phyloP scores from a whole-genome alignment of 1,140 invertebrate species.

The Philotrypesis tridentata region DNA sequence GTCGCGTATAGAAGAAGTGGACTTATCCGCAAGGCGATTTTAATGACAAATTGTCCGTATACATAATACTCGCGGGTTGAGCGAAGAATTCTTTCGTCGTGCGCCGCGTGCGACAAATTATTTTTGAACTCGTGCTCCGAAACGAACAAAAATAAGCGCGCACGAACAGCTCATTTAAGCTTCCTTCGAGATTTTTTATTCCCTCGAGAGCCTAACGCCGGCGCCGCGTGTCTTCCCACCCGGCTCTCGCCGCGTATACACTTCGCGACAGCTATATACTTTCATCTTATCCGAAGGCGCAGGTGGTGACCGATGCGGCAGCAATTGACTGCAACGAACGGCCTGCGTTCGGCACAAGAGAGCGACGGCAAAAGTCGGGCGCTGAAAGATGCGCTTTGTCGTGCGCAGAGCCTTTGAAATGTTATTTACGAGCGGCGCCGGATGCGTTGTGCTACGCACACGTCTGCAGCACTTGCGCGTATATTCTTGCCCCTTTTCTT shows the following conservation, averaged over 20 bases:
- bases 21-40: conserved; percentile 5
- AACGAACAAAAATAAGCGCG: too few species aligned
- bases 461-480: not conserved
- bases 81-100: too few species aligned
- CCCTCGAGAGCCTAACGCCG: not conserved
- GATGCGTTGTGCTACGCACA: not conserved
- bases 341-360: not conserved
- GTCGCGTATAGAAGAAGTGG: not conserved
- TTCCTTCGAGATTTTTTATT: not conserved
- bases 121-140: too few species aligned
- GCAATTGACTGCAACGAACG: not conserved
- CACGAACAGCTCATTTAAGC: too few species aligned
- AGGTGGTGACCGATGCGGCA: not conserved
- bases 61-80: too few species aligned
- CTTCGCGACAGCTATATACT: too few species aligned
- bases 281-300: not conserved
- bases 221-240: not conserved
- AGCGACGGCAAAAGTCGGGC: not conserved
- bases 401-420: conserved; percentile 20
- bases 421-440: conserved; percentile 44
- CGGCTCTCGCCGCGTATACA: not conserved
- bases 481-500: not conserved
- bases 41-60: conserved; percentile 31
- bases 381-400: conserved; percentile 28
- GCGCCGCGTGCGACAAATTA: too few species aligned